Evolutionary conservation across 2,888 invertebrate genomes (phyloP).

Genomic region (Hymenopus coronatus): DNA sequence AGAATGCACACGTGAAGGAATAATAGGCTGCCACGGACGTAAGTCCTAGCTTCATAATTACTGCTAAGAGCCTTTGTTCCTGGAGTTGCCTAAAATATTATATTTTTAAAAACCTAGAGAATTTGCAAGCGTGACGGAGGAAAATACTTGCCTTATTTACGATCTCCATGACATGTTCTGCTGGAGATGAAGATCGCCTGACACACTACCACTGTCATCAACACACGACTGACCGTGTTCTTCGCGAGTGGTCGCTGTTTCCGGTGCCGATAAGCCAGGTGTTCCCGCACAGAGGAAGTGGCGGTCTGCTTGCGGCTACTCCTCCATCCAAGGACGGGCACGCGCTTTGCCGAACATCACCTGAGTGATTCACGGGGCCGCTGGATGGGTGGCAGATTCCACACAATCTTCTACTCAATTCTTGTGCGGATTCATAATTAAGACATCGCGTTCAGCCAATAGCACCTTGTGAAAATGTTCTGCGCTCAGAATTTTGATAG

Average conservation of each 20-base stretch:
- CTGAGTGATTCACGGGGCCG: background rate
- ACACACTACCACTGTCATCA: background rate
- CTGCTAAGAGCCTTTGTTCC: too few relatives aligned
- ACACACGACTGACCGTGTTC: background rate
- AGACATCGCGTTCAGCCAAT: too few relatives aligned
- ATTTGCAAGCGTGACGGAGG: too few relatives aligned
- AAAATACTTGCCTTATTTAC: background rate
- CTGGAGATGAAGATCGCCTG: background rate
- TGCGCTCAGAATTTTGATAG: too few relatives aligned
- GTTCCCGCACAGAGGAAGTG: background rate
- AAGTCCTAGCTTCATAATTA: too few relatives aligned
- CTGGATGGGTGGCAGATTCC: background rate
- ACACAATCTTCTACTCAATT: too few relatives aligned
- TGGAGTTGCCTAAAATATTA: too few relatives aligned
- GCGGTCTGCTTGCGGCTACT: background rate
- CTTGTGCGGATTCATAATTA: too few relatives aligned
- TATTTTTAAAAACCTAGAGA: too few relatives aligned
- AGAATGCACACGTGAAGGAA: too few relatives aligned
- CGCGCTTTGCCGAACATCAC: background rate
- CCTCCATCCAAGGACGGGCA: background rate
- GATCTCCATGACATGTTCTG: background rate
- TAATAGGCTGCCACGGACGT: too few relatives aligned
- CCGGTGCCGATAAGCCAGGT: background rate
- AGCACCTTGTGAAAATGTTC: too few relatives aligned
- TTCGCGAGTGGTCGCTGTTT: background rate